Percentiles rank a stretch among this genome's conserved stretches.
phyloP scores from a whole-genome alignment of 1,140 invertebrate genomes.

The Magallana ariakensis region DNA sequence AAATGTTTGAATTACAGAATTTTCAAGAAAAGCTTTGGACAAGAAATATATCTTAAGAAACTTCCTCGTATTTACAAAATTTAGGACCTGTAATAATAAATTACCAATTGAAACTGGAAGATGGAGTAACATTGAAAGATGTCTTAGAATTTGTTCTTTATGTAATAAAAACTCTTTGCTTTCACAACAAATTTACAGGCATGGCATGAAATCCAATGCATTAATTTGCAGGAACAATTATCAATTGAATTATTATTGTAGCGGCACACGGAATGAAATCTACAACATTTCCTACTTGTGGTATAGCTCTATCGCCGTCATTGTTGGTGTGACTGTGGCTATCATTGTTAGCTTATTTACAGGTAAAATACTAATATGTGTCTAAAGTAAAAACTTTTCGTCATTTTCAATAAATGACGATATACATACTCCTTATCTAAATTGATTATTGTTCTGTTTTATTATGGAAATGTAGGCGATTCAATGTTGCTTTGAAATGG shows the following conservation, averaged over 20 bases:
- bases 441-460: neutral
- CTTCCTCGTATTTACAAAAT: too few relatives aligned
- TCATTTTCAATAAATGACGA: neutral
- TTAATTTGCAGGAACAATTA: constrained; percentile 72
- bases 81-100: too few relatives aligned
- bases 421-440: neutral
- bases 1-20: too few relatives aligned
- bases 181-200: neutral
- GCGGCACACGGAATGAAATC: constrained; percentile 28
- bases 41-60: too few relatives aligned
- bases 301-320: constrained; percentile 87
- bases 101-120: too few relatives aligned
- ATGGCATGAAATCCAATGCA: constrained; percentile 81
- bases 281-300: constrained; percentile 92
- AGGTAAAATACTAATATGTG: constrained; percentile 71
- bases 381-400: neutral
- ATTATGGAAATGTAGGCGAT: neutral
- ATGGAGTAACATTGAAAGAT: too few relatives aligned
- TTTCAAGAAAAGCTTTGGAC: too few relatives aligned
- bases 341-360: constrained; percentile 86
- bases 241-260: neutral
- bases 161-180: too few relatives aligned
- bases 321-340: constrained; percentile 83
- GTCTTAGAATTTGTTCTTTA: too few relatives aligned
- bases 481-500: neutral